A percentile compares a stretch with the other conserved stretches of the same genome.
Conservation (phyloP, 2,797 vertebrate genomes). For the Balearica regulorum region DNA sequence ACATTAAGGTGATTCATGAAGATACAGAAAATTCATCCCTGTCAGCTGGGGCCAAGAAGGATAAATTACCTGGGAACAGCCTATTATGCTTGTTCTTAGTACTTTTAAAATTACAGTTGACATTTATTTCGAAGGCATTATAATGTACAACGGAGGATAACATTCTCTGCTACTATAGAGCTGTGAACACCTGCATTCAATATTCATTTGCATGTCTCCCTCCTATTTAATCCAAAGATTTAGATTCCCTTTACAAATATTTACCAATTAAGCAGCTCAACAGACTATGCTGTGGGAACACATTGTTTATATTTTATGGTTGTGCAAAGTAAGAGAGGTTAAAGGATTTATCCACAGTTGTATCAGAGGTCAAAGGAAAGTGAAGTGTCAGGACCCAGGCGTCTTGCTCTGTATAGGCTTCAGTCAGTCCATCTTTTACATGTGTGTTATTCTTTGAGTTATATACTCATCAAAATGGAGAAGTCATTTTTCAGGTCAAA, state of each 20-base stretch:
- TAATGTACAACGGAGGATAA: conserved; percentile 9
- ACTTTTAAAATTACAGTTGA: conserved; percentile 61
- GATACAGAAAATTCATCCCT: conserved; percentile 53
- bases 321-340: background rate
- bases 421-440: background rate
- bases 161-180: conserved; percentile 10
- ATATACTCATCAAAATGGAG: background rate
- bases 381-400: background rate
- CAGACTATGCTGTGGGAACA: background rate
- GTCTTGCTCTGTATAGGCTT: background rate
- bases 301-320: background rate
- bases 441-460: background rate
- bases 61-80: conserved; percentile 46
- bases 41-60: conserved; percentile 41
- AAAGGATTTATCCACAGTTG: background rate
- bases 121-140: conserved; percentile 68
- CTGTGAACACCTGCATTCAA: conserved; percentile 44
- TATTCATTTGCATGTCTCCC: conserved; percentile 38
- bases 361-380: background rate
- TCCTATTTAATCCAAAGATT: conserved; percentile 42
- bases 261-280: conserved; percentile 13
- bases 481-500: background rate
- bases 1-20: conserved; percentile 66
- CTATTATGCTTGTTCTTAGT: conserved; percentile 48
- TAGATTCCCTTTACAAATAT: conserved; percentile 51